Evolutionary conservation across 23 tunicate species (phyloP), one percentile per base, ranked within the genome.

Genomic region (Ciona savignyi): DNA sequence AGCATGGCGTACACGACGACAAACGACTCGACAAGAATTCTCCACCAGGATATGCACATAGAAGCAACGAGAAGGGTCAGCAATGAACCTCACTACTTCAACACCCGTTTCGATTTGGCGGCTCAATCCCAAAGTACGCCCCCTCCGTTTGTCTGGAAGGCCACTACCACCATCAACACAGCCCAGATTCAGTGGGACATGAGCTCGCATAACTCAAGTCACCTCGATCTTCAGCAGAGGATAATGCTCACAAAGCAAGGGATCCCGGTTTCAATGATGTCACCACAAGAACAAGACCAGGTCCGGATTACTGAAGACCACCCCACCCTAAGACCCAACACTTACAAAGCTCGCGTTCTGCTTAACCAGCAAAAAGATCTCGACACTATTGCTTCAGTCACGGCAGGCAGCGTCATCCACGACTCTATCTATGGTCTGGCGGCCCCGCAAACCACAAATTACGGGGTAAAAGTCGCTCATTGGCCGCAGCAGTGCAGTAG

Each of bases 1-100:
- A 2, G 1, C 73, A 30, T 69, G 49, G 29, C 2, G 22, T 23
- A 1, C 49, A 69, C 51, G 34, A 30, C 51, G 9, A 30, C 34
- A 19, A 69, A 69, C 73, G 49, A 32, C 73, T 31, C 51, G 19
- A 30, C 51, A 2, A 29, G 49, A 2, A 31, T 29, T 9, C 34
- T 33, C 51, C 33, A 33, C 24, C 33, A 69, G 29, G 34, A 29
- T 3, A 1, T 69, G 23, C 73, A 69, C 34, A 23, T 30, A 1
- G 73, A 69, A 69, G 73, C 51, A 15, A 27, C 34, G 49, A 30
- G 73, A 1, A 34, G 73, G 2, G 49, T 31, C 73, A 34, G 49
- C 24, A 49, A 51, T 2, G 48, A 34, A 2, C 26, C 34, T 32
- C 23, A 28, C 1, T 69, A 29, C 51, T 33, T 69, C 25, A 69